Evolutionary conservation across 2,888 invertebrate genomes (phyloP).

Genomic region (Pantelozetes paolii): DNA sequence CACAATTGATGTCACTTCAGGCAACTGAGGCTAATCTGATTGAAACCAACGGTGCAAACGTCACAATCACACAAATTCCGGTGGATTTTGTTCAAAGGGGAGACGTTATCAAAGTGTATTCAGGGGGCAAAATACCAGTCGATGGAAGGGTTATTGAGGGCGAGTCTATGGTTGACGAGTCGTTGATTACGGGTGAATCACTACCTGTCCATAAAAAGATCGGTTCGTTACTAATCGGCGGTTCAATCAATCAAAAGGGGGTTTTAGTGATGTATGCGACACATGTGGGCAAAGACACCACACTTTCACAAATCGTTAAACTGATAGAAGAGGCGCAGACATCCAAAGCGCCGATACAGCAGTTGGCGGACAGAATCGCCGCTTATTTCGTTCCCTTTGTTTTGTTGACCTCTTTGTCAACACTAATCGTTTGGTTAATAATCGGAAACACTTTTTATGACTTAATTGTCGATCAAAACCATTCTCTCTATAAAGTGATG

Average conservation of each 20-base stretch:
- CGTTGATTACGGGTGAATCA: slow-evolving; percentile 59
- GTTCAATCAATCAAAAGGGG: slow-evolving; percentile 59
- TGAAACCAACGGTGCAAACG: slow-evolving; percentile 55
- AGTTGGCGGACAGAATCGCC: slow-evolving; percentile 92
- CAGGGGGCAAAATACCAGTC: slow-evolving; percentile 59
- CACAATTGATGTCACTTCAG: slow-evolving; percentile 86
- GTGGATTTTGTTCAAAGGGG: slow-evolving; percentile 57
- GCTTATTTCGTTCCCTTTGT: slow-evolving; percentile 97
- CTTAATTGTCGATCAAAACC: slow-evolving; percentile 22
- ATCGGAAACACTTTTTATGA: slow-evolving; percentile 62
- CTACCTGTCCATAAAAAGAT: slow-evolving; percentile 57
- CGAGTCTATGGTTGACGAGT: slow-evolving; percentile 57
- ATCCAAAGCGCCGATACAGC: slow-evolving; percentile 96
- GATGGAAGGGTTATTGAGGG: slow-evolving; percentile 58
- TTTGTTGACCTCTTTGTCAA: slow-evolving; percentile 73
- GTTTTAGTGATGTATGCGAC: slow-evolving; percentile 57
- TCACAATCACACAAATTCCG: slow-evolving; percentile 51
- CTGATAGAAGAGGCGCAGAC: slow-evolving; percentile 96
- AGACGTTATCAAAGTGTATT: slow-evolving; percentile 55
- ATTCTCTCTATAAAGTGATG: slow-evolving; percentile 19
- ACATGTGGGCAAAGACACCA: slow-evolving; percentile 59
- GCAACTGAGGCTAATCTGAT: slow-evolving; percentile 91
- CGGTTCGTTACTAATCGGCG: slow-evolving; percentile 56
- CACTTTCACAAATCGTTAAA: slow-evolving; percentile 59
- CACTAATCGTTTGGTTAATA: slow-evolving; percentile 80